These are phyloP conservation scores for Lottia gigantea DNA, from an alignment of 2,888 invertebrate species.

Conservation along the genomic window DNA sequence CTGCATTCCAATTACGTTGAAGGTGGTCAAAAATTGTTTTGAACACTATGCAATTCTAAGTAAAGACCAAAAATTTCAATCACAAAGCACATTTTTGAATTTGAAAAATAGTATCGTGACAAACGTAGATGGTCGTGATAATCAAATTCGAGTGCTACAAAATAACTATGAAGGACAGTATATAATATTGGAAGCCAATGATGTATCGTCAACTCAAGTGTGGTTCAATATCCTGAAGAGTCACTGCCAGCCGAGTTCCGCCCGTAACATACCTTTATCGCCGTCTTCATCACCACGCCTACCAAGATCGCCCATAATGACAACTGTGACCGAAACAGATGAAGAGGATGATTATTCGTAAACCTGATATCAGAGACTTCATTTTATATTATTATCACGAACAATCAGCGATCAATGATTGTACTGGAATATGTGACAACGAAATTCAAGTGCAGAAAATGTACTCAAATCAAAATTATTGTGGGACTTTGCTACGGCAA, in stretches of 20 bases:
- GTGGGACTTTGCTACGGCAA: too few relatives aligned
- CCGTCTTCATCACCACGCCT: slow-evolving; percentile 46
- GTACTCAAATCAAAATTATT: too few relatives aligned
- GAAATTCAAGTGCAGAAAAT: too few relatives aligned
- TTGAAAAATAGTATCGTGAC: slow-evolving; percentile 45
- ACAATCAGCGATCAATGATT: too few relatives aligned
- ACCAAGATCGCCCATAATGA: slow-evolving; percentile 48
- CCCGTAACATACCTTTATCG: slow-evolving; percentile 38
- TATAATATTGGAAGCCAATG: slow-evolving; percentile 40
- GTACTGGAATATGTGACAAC: too few relatives aligned
- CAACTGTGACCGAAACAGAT: slow-evolving; percentile 43
- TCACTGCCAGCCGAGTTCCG: slow-evolving; percentile 34
- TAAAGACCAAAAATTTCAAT: slow-evolving; percentile 44
- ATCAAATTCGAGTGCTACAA: slow-evolving; percentile 41
- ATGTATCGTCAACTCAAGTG: slow-evolving; percentile 29
- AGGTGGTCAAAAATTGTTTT: slow-evolving; percentile 49
- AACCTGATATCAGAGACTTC: too few relatives aligned
- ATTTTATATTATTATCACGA: too few relatives aligned
- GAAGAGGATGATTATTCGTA: slow-evolving; percentile 33
- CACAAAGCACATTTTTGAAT: slow-evolving; percentile 44
- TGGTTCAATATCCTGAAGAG: slow-evolving; percentile 45
- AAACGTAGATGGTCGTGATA: slow-evolving; percentile 29
- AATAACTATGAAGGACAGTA: slow-evolving; percentile 50
- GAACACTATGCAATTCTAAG: slow-evolving; percentile 52
- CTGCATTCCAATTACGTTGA: slow-evolving; percentile 43